phyloP scores from a whole-genome alignment of 2,888 invertebrate genomes.

The Cryptocephalus primarius region DNA sequence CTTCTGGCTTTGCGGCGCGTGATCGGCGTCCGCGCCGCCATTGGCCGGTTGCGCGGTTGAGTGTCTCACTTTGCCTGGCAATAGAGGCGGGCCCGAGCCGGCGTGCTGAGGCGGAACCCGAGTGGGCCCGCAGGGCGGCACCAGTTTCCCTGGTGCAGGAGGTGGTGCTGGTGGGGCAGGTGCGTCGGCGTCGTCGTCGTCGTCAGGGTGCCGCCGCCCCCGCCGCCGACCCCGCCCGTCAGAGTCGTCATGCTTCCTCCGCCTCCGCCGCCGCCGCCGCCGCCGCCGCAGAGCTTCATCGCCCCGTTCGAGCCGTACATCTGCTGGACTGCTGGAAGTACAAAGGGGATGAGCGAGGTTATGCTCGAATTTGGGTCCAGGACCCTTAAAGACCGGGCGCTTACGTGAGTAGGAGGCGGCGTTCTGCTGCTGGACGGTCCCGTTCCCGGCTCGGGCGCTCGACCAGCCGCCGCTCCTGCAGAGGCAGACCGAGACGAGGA shows the following conservation, averaged over 20 bases:
- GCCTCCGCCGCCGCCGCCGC: slow-evolving; percentile 34
- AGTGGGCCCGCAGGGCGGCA: slow-evolving; percentile 83
- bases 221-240: slow-evolving; percentile 32
- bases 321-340: slow-evolving; percentile 56
- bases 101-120: slow-evolving; percentile 40
- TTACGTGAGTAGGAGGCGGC: slow-evolving; percentile 39
- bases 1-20: slow-evolving; percentile 60
- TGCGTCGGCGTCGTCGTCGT: slow-evolving; percentile 39
- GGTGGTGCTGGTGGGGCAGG: slow-evolving; percentile 20
- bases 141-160: slow-evolving; percentile 78
- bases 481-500: slow-evolving; percentile 63
- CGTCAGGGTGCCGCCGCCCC: slow-evolving; percentile 24
- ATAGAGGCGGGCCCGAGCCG: slow-evolving; percentile 64
- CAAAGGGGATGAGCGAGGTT: too few relatives aligned
- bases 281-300: slow-evolving; percentile 46
- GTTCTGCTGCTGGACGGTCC: slow-evolving; percentile 40
- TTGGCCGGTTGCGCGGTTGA: slow-evolving; percentile 33
- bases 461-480: slow-evolving; percentile 56
- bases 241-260: slow-evolving; percentile 43
- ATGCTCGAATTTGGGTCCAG: too few relatives aligned
- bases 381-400: too few relatives aligned
- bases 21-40: slow-evolving; percentile 31
- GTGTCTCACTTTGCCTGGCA: slow-evolving; percentile 57
- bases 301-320: slow-evolving; percentile 64
- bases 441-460: slow-evolving; percentile 32